Conservation (phyloP, 2,113 vertebrate genomes). For the Anhinga rufa region DNA sequence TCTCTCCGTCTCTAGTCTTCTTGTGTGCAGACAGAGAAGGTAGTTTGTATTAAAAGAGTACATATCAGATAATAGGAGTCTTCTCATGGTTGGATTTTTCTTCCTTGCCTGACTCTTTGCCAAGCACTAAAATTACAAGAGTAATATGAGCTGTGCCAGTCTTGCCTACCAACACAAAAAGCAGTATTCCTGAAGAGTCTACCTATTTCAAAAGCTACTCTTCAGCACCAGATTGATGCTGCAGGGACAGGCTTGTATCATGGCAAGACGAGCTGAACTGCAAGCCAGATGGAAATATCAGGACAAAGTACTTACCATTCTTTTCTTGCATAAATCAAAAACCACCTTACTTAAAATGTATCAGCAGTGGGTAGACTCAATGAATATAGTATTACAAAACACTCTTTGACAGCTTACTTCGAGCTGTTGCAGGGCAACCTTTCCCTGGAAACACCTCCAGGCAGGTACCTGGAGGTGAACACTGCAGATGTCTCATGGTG, state of each 20-base stretch:
- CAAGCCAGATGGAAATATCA: constrained; percentile 4
- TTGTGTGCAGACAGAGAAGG: not conserved
- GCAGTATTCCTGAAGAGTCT: not conserved
- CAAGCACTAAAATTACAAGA: not conserved
- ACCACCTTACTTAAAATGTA: not conserved
- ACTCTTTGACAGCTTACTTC: not conserved
- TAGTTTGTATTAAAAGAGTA: not conserved
- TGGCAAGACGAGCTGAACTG: not conserved
- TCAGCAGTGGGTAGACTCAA: not conserved
- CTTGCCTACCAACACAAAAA: not conserved
- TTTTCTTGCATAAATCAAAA: not conserved
- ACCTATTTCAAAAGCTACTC: not conserved
- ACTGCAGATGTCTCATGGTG: not conserved
- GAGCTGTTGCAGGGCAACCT: not conserved
- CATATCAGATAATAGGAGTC: not conserved
- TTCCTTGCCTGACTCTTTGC: not conserved
- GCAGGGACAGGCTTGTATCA: not conserved
- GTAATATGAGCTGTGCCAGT: not conserved
- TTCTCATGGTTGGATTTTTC: not conserved
- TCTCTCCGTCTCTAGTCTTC: not conserved
- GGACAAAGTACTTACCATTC: not conserved
- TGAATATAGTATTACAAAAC: not conserved
- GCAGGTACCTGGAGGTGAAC: not conserved
- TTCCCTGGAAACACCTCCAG: not conserved
- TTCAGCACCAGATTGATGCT: not conserved